A percentile compares a stretch with the other conserved stretches of the same genome.
Conservation (phyloP, 2,113 vertebrate species). For the Henicopernis longicauda region DNA sequence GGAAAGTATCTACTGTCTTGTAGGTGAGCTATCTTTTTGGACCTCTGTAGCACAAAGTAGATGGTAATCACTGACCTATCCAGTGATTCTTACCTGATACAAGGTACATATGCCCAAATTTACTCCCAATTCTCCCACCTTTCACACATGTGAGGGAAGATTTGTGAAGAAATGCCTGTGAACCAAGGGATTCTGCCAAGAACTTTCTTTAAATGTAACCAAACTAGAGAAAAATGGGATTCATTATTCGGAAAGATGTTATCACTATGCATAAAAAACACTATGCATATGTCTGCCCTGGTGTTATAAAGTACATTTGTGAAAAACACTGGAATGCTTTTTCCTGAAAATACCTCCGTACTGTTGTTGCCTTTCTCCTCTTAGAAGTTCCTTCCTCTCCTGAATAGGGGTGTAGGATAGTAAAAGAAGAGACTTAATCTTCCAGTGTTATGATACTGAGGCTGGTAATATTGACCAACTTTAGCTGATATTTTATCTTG, state of each 20-base stretch:
- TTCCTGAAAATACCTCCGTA: not conserved
- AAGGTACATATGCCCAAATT: not conserved
- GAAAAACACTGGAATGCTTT: not conserved
- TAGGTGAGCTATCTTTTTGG: not conserved
- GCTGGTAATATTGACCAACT: not conserved
- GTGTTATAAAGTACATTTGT: not conserved
- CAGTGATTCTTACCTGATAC: not conserved
- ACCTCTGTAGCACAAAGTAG: not conserved
- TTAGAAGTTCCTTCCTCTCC: not conserved
- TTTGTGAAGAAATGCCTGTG: not conserved
- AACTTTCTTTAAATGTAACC: not conserved
- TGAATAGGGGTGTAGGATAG: not conserved
- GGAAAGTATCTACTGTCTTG: not conserved
- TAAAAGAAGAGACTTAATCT: not conserved
- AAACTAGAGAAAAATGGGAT: not conserved
- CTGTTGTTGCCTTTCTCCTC: not conserved
- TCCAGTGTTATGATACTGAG: not conserved
- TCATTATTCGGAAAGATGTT: not conserved
- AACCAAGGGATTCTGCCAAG: not conserved
- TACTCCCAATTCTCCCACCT: not conserved
- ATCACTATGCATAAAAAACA: not conserved
- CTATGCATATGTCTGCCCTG: not conserved
- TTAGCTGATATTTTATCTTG: not conserved
- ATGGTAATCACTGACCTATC: not conserved
- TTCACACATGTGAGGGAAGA: not conserved